These are phyloP conservation scores for Otus sunia DNA, from an alignment of 2,113 vertebrate genomes.

Conservation along the genomic window DNA sequence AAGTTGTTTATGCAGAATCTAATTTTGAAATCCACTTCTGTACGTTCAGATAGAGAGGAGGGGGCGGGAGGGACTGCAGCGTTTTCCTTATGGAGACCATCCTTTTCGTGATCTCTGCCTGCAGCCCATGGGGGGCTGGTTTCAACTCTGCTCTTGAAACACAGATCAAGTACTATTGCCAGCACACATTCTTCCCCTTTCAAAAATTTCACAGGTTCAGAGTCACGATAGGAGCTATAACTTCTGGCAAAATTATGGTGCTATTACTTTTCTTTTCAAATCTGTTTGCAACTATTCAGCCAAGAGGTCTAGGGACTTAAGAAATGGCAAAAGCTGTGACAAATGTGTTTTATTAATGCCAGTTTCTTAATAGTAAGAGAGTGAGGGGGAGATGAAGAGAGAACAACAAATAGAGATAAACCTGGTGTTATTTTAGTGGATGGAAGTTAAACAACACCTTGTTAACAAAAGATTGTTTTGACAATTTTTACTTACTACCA, in stretches of 20 bases:
- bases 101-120: not conserved
- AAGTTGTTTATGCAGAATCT: slow-evolving; percentile 33
- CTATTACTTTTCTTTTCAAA: slow-evolving; percentile 27
- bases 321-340: not conserved
- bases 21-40: slow-evolving; percentile 18
- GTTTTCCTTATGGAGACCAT: not conserved
- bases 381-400: not conserved
- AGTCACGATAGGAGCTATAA: slow-evolving; percentile 43
- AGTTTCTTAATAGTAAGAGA: not conserved
- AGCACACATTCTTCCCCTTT: slow-evolving; percentile 55
- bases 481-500: not conserved
- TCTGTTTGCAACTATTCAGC: slow-evolving; percentile 35
- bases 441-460: not conserved
- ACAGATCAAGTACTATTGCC: slow-evolving; percentile 43
- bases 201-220: slow-evolving; percentile 66
- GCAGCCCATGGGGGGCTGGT: not conserved
- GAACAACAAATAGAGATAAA: not conserved
- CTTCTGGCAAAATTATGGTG: slow-evolving; percentile 41
- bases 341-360: slow-evolving; percentile 7
- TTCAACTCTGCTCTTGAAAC: slow-evolving; percentile 60
- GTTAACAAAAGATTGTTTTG: not conserved
- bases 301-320: not conserved
- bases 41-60: not conserved
- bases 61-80: not conserved
- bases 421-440: not conserved